phyloP scores from a whole-genome alignment of 2,888 invertebrate species.

The Stenoptilia bipunctidactyla region DNA sequence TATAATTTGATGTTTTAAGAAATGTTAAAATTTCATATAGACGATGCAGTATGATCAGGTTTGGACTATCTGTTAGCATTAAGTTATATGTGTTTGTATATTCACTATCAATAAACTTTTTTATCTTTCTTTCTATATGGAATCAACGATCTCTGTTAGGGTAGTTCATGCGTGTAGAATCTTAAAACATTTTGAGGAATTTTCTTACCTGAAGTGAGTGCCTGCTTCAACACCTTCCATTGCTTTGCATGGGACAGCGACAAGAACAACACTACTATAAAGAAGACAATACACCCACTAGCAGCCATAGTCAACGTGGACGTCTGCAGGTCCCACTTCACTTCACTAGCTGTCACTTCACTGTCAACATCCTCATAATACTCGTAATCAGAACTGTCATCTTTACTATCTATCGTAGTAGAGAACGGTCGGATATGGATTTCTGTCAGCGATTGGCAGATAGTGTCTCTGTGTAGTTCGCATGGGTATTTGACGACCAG shows the following conservation, averaged over 20 bases:
- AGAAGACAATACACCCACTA: constrained; percentile 83
- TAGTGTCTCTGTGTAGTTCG: constrained; percentile 80
- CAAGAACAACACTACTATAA: constrained; percentile 81
- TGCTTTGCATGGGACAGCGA: constrained; percentile 83
- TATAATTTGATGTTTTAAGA: too few species aligned
- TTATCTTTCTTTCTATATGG: too few species aligned
- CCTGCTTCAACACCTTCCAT: constrained; percentile 83
- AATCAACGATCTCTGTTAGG: too few species aligned
- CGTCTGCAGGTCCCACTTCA: constrained; percentile 81
- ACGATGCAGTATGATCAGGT: too few species aligned
- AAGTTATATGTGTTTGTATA: too few species aligned
- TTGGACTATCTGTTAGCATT: too few species aligned
- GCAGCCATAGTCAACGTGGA: constrained; percentile 79
- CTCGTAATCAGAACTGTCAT: constrained; percentile 48
- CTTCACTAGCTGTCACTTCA: constrained; percentile 53
- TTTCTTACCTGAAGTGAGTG: constrained; percentile 80
- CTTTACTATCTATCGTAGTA: constrained; percentile 29
- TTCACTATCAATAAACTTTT: too few species aligned
- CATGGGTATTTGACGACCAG: constrained; percentile 79
- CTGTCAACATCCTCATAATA: constrained; percentile 48
- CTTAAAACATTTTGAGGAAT: too few species aligned
- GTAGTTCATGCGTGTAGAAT: too few species aligned
- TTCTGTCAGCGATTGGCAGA: constrained; percentile 78
- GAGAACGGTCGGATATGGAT: constrained; percentile 74
- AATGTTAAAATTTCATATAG: too few species aligned